These are phyloP conservation scores for Drosophila affinis DNA, from an alignment of 2,888 invertebrate species.

Conservation along the genomic window DNA sequence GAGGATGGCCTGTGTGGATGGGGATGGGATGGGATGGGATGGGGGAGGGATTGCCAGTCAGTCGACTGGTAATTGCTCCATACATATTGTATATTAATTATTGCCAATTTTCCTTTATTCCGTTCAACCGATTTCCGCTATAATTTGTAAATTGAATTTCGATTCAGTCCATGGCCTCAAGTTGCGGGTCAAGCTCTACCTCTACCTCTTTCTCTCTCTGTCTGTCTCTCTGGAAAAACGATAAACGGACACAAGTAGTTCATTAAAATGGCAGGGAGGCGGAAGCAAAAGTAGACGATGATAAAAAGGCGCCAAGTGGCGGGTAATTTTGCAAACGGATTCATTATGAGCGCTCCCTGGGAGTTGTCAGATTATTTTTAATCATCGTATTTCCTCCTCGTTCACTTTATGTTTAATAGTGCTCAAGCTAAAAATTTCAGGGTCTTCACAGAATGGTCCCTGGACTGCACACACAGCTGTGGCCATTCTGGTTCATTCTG, in stretches of 20 bases:
- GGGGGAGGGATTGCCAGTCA: too few relatives aligned
- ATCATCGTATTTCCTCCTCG: not conserved
- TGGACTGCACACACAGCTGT: too few relatives aligned
- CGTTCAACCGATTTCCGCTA: conserved; percentile 16
- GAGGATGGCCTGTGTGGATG: not conserved
- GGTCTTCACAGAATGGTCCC: not conserved
- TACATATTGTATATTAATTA: conserved; percentile 32
- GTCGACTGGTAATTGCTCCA: conserved; percentile 38
- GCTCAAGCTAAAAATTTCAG: not conserved
- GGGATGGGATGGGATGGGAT: not conserved
- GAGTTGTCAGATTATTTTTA: conserved; percentile 26
- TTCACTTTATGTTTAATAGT: conserved; percentile 19
- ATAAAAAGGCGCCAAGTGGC: not conserved
- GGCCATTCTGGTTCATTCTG: conserved; percentile 57
- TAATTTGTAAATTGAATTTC: conserved; percentile 22
- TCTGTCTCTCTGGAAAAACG: not conserved
- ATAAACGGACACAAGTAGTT: conserved; percentile 10
- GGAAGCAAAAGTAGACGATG: not conserved
- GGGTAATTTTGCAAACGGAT: conserved; percentile 12
- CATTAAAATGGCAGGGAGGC: conserved; percentile 42
- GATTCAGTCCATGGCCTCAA: not conserved
- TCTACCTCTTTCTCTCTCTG: too few relatives aligned
- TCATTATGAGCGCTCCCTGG: conserved; percentile 19
- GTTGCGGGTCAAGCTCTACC: not conserved
- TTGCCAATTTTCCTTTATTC: conserved; percentile 37